Base-by-base conservation (phyloP, 2,888 invertebrate genomes). In the Globia sparganii region DNA sequence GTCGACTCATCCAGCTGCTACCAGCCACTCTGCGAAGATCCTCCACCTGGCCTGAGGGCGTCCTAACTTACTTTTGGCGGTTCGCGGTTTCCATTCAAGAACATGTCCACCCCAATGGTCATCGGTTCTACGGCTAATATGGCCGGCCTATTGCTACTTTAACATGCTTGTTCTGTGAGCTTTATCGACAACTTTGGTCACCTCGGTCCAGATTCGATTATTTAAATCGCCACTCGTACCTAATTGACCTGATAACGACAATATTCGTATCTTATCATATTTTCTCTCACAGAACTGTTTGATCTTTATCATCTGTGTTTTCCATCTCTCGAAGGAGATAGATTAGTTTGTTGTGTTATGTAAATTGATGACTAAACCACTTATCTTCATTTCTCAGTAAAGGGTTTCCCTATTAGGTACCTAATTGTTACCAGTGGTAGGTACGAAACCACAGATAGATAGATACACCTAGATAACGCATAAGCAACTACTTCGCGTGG, bases 301-400 rank as follows among this genome's bases (percentile, higher is more conserved):
- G 28, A 40, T 83, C 13, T 59, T 6, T 74, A 46, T 74, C 70
- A 62, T 62, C 43, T 59, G 75, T 73, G 49, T 67, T 81, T 75
- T 59, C 59, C 85, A 75, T 53, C 59, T 67, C 58, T 61, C 18
- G 21, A 70, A 61, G 61, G 43, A 68, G 40, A 34, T n/a, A 72
- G 28, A 49, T 43, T 25, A 56, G 25, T 72, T 40, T 59, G 9
- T 56, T 56, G 31, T 53, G 40, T 34, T 83, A 66, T 46, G 53
- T 70, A 65, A 83, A 68, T 59, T 78, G 37, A 66, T 82, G 77
- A 76, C 67, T 49, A 37, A 61, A 31, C 25, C 18, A 18, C 21
- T 59, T 58, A 13, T 49, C 31, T 28, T 15, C 21, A 21, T 46
- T 56, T 40, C 15, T 9, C 18, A 34, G 56, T 46, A 62, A 31